Evolutionary conservation across 2,113 vertebrate genomes (phyloP).

Genomic region (Calyptomena viridis): DNA sequence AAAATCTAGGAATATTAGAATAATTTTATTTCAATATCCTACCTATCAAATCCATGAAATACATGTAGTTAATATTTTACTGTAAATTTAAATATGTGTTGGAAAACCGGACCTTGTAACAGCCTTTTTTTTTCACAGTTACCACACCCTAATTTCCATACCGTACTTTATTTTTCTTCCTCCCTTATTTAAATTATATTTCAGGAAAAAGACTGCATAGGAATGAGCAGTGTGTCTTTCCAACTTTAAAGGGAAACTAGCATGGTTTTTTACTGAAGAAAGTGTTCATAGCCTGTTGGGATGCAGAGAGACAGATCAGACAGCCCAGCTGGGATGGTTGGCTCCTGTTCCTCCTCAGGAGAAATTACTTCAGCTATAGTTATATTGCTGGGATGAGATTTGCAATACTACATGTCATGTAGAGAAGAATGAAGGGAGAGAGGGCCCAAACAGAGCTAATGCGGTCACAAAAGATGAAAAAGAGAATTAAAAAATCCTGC

Average conservation of each 20-base stretch:
- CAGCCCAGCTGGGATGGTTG: accelerated
- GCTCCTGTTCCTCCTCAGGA: neutral
- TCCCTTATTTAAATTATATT: neutral
- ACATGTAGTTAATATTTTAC: neutral
- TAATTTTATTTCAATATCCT: neutral
- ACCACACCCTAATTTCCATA: neutral
- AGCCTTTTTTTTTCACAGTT: neutral
- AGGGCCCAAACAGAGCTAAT: neutral
- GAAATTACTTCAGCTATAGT: neutral
- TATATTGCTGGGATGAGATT: neutral
- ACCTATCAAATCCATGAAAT: neutral
- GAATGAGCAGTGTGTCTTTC: neutral
- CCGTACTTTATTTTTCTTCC: neutral
- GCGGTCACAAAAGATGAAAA: neutral
- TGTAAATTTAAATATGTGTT: neutral
- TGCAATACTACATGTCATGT: neutral
- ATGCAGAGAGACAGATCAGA: neutral
- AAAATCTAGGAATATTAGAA: neutral
- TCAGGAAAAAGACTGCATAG: neutral
- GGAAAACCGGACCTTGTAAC: neutral
- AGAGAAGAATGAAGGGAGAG: neutral
- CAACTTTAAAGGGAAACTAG: neutral
- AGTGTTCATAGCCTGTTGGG: too few species aligned
- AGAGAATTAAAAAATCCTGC: neutral
- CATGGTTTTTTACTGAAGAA: neutral